A percentile compares a stretch with the other conserved stretches of the same genome.
These are phyloP conservation scores for Dolichoris vasculosae DNA, from an alignment of 1,140 invertebrate species.

Conservation along the genomic window DNA sequence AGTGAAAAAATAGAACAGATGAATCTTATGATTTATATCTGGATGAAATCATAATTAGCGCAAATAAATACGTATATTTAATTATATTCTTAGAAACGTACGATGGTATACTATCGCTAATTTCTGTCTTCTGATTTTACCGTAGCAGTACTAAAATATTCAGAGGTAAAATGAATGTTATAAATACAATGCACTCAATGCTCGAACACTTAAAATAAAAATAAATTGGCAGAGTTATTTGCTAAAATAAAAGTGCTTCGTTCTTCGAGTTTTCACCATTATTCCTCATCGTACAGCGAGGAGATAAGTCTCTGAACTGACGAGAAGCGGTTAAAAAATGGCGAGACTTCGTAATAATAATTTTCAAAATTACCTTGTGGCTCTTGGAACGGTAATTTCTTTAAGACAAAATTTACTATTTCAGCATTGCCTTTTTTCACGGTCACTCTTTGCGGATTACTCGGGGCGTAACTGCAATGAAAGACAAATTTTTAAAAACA, in stretches of 20 bases:
- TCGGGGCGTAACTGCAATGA: conserved; percentile 70
- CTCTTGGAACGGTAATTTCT: conserved; percentile 58
- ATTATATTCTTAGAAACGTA: conserved; percentile 12
- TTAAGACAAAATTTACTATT: conserved; percentile 74
- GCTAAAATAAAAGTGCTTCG: conserved; percentile 45
- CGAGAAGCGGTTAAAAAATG: conserved; percentile 61
- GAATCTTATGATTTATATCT: conserved; percentile 11
- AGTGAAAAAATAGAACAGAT: not conserved
- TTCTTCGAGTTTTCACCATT: conserved; percentile 47
- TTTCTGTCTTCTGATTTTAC: not conserved
- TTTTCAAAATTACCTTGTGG: conserved; percentile 71
- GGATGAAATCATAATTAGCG: not conserved
- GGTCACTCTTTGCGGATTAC: conserved; percentile 65
- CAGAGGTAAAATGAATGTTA: not conserved
- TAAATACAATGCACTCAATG: conserved; percentile 7
- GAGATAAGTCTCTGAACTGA: conserved; percentile 49
- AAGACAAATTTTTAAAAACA: not conserved
- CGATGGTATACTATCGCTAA: not conserved
- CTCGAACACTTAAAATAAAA: conserved; percentile 26
- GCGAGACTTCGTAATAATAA: conserved; percentile 64
- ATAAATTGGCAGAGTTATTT: conserved; percentile 36
- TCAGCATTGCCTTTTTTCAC: conserved; percentile 67
- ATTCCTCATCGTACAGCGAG: conserved; percentile 49
- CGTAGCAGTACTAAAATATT: not conserved
- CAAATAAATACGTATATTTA: conserved; percentile 30